Evolutionary conservation across 2,113 vertebrate species (phyloP).

Genomic region (Leptosomus discolor): DNA sequence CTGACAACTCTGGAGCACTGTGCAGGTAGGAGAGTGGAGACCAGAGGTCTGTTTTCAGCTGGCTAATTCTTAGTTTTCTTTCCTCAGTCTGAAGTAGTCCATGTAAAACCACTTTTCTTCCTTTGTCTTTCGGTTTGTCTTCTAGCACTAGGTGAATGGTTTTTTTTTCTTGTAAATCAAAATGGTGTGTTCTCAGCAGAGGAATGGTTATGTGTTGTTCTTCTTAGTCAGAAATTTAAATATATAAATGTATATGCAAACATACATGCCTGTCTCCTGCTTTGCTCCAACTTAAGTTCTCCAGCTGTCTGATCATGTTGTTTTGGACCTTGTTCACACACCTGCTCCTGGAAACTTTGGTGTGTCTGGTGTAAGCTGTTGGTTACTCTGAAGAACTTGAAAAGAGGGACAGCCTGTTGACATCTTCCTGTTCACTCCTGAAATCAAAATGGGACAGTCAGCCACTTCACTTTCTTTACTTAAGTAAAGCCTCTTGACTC

Average conservation of each 20-base stretch:
- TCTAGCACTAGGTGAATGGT: neutral
- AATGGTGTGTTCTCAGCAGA: neutral
- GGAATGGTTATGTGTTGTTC: neutral
- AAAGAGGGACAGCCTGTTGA: neutral
- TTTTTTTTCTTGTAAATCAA: neutral
- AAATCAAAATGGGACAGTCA: neutral
- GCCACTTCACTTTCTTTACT: neutral
- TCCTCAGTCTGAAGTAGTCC: neutral
- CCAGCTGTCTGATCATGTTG: neutral
- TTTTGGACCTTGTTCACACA: neutral
- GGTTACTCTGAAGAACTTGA: neutral
- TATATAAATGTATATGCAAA: neutral
- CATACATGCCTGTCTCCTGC: neutral
- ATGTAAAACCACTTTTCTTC: fast-evolving
- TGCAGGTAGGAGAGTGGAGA: neutral
- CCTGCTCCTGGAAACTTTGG: neutral
- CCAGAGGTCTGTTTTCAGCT: neutral
- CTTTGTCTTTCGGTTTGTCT: neutral
- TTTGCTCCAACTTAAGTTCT: neutral
- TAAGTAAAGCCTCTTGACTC: neutral
- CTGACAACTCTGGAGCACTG: fast-evolving
- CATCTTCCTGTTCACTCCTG: fast-evolving
- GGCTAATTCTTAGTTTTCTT: neutral
- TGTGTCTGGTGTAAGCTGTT: neutral
- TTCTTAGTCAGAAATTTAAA: neutral